Conservation (phyloP, 2,888 invertebrate species). For the Cantharis rufa region DNA sequence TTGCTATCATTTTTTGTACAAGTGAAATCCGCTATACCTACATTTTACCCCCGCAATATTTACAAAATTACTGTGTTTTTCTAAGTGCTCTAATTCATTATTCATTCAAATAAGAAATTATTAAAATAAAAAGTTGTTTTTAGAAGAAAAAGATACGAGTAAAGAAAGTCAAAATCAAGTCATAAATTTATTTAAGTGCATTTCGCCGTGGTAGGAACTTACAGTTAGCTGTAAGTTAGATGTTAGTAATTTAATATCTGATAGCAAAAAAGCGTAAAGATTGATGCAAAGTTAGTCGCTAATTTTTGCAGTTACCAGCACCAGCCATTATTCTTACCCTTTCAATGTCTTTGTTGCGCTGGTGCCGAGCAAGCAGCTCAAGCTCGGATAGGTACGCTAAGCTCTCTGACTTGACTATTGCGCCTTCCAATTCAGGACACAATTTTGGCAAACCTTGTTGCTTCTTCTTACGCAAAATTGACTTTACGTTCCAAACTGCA, state of each 20-base stretch:
- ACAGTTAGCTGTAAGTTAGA: constrained; percentile 6
- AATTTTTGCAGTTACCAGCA: constrained; percentile 31
- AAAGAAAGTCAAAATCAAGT: background rate
- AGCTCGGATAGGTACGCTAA: constrained; percentile 58
- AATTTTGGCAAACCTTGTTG: constrained; percentile 50
- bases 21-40: background rate
- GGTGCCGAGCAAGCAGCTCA: constrained; percentile 59
- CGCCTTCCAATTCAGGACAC: constrained; percentile 57
- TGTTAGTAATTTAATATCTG: constrained; percentile 2
- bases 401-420: constrained; percentile 59
- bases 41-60: background rate
- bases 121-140: background rate
- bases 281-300: constrained; percentile 9
- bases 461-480: constrained; percentile 52
- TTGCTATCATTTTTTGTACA: background rate
- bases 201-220: constrained; percentile 4
- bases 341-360: constrained; percentile 57
- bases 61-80: background rate
- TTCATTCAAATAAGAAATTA: background rate
- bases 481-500: constrained; percentile 49
- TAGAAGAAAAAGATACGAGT: background rate
- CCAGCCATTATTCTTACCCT: constrained; percentile 55
- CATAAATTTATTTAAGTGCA: background rate
- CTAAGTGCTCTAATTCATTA: background rate
- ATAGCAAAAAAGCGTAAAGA: constrained; percentile 8